phyloP scores from a whole-genome alignment of 2,113 vertebrate species.

The crab-eating macaque (Macaca fascicularis) region T2T-MFA8v1.1 NC_088387.1:113551001-113551500 shows the following conservation, averaged over 20 bases:
- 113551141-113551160: background rate
- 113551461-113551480: background rate
- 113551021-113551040: fast-evolving
- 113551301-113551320: background rate
- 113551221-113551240: background rate
- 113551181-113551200: background rate
- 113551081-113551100: background rate
- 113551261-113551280: background rate
- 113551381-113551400: background rate
- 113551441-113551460: too few species aligned
- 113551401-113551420: background rate
- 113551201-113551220: background rate
- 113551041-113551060: background rate
- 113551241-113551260: too few species aligned
- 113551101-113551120: background rate
- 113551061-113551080: background rate
- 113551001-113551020: background rate
- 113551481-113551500: too few species aligned
- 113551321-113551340: fast-evolving
- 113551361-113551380: fast-evolving
- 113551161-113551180: background rate
- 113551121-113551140: background rate
- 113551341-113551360: fast-evolving
- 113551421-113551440: background rate
- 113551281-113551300: too few species aligned